Evolutionary conservation across 2,888 invertebrate genomes (phyloP).

Genomic region (Eristalinus sepulchralis): DNA sequence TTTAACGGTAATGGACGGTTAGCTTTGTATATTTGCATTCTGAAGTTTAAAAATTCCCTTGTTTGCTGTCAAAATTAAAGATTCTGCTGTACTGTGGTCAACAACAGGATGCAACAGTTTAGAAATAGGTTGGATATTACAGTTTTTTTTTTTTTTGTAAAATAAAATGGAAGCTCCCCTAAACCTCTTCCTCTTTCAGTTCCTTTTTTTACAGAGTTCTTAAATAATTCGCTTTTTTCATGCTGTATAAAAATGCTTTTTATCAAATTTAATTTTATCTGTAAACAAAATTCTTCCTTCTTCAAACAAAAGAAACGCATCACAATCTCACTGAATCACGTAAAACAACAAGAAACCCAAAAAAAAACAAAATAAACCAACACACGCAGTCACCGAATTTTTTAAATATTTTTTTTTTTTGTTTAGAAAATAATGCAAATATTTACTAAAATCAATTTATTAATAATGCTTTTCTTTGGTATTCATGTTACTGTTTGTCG

Average conservation of each 20-base stretch:
- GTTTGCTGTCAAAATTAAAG: too few relatives aligned
- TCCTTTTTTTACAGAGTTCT: too few relatives aligned
- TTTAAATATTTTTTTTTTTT: not conserved
- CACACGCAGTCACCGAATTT: not conserved
- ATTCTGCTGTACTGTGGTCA: too few relatives aligned
- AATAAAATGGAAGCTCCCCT: too few relatives aligned
- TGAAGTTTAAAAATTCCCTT: too few relatives aligned
- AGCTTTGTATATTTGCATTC: too few relatives aligned
- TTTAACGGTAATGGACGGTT: too few relatives aligned
- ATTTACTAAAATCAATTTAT: conserved; percentile 16
- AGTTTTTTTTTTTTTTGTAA: too few relatives aligned
- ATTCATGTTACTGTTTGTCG: conserved; percentile 36
- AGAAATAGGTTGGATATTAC: too few relatives aligned
- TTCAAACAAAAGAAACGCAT: not conserved
- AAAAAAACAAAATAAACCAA: not conserved
- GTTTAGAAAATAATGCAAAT: conserved; percentile 22
- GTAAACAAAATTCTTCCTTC: not conserved
- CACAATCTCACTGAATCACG: not conserved
- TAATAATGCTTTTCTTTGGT: conserved; percentile 25
- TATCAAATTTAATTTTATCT: not conserved
- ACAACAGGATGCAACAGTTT: too few relatives aligned
- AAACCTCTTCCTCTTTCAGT: too few relatives aligned
- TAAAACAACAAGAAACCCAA: not conserved
- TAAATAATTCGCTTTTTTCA: not conserved
- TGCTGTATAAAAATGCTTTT: not conserved